Evolutionary conservation across 2,888 invertebrate genomes (phyloP).

Genomic region (Sarcophaga carnaria): DNA sequence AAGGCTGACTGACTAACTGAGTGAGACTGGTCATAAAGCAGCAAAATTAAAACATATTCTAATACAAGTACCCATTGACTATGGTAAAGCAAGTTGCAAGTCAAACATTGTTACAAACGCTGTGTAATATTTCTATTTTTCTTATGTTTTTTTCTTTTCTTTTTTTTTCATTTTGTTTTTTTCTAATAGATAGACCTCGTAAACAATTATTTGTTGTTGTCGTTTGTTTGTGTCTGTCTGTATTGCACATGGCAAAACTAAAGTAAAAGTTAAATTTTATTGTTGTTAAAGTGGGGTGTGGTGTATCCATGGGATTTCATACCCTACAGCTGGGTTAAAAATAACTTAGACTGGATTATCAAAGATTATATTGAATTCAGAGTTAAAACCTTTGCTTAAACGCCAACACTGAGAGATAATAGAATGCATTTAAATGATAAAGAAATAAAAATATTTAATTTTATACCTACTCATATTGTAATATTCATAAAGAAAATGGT

Average conservation of each 20-base stretch:
- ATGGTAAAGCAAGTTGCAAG: constrained; percentile 3
- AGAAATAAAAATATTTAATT: background rate
- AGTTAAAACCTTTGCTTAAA: background rate
- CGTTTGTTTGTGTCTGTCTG: constrained; percentile 9
- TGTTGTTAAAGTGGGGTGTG: constrained; percentile 10
- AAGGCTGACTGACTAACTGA: constrained; percentile 30
- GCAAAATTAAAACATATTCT: constrained; percentile 45
- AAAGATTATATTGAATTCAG: background rate
- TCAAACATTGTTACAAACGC: constrained; percentile 10
- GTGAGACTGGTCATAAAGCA: constrained; percentile 26
- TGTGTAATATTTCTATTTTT: background rate
- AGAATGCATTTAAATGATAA: background rate
- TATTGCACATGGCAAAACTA: constrained; percentile 28
- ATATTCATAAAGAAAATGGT: too few relatives aligned
- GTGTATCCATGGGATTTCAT: background rate
- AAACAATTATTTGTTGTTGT: constrained; percentile 21
- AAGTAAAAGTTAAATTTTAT: constrained; percentile 44
- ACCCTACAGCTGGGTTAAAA: background rate
- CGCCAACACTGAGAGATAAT: background rate
- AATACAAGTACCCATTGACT: background rate
- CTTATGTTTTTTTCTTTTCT: too few relatives aligned
- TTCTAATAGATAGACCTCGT: background rate
- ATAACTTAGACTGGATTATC: background rate
- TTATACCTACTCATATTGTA: too few relatives aligned
- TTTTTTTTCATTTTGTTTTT: background rate